Evolutionary conservation across 1,140 invertebrate genomes (phyloP), one percentile per base, ranked within the genome.

Genomic region (Mycetomoellerius zeteki): DNA sequence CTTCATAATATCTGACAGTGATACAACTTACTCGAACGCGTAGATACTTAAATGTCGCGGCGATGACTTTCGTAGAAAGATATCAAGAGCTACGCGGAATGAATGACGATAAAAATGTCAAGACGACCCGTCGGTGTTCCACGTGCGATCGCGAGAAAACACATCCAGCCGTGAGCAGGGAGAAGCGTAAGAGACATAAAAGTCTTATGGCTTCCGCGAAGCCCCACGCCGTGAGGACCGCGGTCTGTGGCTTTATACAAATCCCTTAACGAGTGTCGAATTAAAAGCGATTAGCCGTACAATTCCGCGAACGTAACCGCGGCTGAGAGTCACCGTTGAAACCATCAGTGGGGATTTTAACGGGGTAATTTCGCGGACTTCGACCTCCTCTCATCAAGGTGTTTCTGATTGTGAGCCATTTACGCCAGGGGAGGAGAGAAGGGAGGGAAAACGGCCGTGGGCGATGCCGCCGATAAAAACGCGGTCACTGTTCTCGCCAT

Each of bases 151-250:
- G 33, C 64, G 30, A 52, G 80, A 47, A n/a, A 77, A 77, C n/a
- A 16, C 60, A 52, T 85, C 24, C 14, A 14, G 33, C 21, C 43
- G 43, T 67, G 37, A 21, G 76, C 60, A 62, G 37, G 54, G 64
- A 75, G 89, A 81, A 88, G 78, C 69, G 52, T 54, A 37, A 27
- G 60, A 80, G 80, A 33, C 37, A 60, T 6, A 19, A 87, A 60
- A 76, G 64, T 43, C 52, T 90, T 86, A 90, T 10, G 72, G 71
- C n/a, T 90, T 90, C 88, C 62, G 27, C 76, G 89, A 90, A 90
- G 58, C 37, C 56, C 30, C 54, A 50, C 6, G 43, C 54, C 27
- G n/a, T 8, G n/a, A 27, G 33, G 52, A 60, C 54, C 71, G 30
- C 78, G 47, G 56, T 24, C 65, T 71, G 50, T 58, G 75, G 64